These are phyloP conservation scores for Bombus confusus DNA, from an alignment of 1,140 invertebrate genomes.

Conservation along the genomic window DNA sequence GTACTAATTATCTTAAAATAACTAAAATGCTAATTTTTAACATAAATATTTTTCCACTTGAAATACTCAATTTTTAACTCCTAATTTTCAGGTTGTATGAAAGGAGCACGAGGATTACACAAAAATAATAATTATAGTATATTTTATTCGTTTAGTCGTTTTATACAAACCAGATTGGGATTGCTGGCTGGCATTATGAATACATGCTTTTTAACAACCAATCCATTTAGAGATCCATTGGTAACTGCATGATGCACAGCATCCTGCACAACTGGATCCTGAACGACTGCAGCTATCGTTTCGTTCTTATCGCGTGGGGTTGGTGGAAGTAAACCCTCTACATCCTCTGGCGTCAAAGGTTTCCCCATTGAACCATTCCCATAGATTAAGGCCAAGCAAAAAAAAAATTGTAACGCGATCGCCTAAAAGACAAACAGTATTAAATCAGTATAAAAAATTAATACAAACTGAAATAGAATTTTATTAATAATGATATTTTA, in stretches of 20 bases:
- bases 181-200: slow-evolving; percentile 56
- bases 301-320: slow-evolving; percentile 59
- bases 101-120: not conserved
- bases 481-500: not conserved
- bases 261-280: slow-evolving; percentile 65
- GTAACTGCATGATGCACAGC: slow-evolving; percentile 58
- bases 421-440: not conserved
- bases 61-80: not conserved
- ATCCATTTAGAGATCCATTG: slow-evolving; percentile 62
- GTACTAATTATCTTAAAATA: not conserved
- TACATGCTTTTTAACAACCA: slow-evolving; percentile 67
- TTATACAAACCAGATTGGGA: slow-evolving; percentile 51
- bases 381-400: not conserved
- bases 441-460: not conserved
- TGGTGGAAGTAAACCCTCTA: slow-evolving; percentile 52
- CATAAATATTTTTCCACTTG: not conserved
- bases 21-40: not conserved
- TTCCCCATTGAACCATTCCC: not conserved
- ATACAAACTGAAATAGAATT: not conserved
- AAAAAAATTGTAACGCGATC: not conserved
- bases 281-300: slow-evolving; percentile 56
- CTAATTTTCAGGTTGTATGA: not conserved
- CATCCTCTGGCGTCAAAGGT: slow-evolving; percentile 49
- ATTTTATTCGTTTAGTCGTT: not conserved
- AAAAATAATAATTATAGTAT: not conserved